A percentile compares a stretch with the other conserved stretches of the same genome.
These are phyloP conservation scores for Drosophila obscura DNA, from an alignment of 1,140 invertebrate species.

Conservation along the genomic window DNA sequence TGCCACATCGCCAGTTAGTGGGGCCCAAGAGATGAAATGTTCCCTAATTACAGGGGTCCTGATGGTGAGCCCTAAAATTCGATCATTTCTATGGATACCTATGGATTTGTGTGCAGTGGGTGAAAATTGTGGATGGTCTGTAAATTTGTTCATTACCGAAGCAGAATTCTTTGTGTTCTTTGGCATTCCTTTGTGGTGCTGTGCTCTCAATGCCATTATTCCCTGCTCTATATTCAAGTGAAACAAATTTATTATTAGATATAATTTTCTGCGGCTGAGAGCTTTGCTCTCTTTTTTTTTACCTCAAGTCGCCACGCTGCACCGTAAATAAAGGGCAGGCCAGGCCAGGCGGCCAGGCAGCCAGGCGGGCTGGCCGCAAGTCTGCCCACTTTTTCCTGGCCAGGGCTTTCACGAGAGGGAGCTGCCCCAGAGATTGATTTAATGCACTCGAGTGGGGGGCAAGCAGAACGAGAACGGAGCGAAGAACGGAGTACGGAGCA, in stretches of 20 bases:
- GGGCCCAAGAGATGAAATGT: constrained; percentile 21
- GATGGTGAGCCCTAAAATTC: no score
- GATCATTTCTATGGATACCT: no score
- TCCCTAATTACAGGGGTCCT: constrained; percentile 38
- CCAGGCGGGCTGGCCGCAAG: constrained; percentile 16
- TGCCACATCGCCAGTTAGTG: constrained; percentile 44
- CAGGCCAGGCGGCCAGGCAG: neutral
- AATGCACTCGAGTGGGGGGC: constrained; percentile 13
- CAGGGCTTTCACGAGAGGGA: neutral
- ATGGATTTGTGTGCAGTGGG: no score
- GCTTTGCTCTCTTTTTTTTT: constrained; percentile 20
- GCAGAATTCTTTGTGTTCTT: no score
- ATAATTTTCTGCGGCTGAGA: constrained; percentile 24
- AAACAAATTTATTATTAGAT: constrained; percentile 46
- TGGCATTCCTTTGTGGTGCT: no score
- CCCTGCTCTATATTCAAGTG: constrained; percentile 39
- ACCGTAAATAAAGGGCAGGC: constrained; percentile 47
- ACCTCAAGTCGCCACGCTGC: constrained; percentile 8
- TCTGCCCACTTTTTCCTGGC: constrained; percentile 17
- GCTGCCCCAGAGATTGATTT: constrained; percentile 60
- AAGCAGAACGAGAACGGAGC: constrained; percentile 38
- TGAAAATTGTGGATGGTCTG: no score
- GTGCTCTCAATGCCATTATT: no score
- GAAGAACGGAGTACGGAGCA: constrained; percentile 19
- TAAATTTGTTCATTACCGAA: no score